Evolutionary conservation across 2,113 vertebrate species (phyloP).

Genomic region (Panthera uncia): DNA sequence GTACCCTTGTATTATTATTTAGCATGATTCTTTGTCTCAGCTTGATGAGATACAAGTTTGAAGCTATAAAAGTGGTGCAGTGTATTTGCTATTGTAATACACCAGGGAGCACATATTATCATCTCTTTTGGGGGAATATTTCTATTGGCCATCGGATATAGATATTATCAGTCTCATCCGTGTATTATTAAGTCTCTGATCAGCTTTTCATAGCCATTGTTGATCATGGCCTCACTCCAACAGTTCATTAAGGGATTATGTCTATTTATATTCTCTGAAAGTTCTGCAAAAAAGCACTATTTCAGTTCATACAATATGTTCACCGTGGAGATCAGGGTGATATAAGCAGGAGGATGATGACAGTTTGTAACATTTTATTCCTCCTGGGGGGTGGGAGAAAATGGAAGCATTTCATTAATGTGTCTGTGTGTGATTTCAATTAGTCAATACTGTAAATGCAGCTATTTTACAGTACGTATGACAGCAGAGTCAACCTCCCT

Average conservation of each 20-base stretch:
- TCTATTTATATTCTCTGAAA: slow-evolving; percentile 75
- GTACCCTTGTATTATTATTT: neutral
- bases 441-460: slow-evolving; percentile 74
- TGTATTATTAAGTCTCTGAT: neutral
- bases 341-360: slow-evolving; percentile 65
- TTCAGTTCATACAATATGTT: slow-evolving; percentile 69
- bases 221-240: neutral
- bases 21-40: neutral
- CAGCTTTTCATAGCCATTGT: neutral
- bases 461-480: slow-evolving; percentile 77
- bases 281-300: slow-evolving; percentile 67
- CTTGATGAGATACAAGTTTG: neutral
- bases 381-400: neutral
- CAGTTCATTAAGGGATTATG: slow-evolving; percentile 3
- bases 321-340: slow-evolving; percentile 61
- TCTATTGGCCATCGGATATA: neutral
- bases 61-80: neutral
- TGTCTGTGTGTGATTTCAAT: slow-evolving; percentile 49
- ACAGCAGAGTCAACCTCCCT: slow-evolving; percentile 46
- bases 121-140: neutral
- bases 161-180: neutral
- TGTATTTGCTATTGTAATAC: neutral
- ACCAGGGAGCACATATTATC: neutral
- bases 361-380: slow-evolving; percentile 76
- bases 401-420: slow-evolving; percentile 78